These are phyloP conservation scores for Nycticebus coucang DNA, from an alignment of 2,113 vertebrate species.

Conservation along the genomic window DNA sequence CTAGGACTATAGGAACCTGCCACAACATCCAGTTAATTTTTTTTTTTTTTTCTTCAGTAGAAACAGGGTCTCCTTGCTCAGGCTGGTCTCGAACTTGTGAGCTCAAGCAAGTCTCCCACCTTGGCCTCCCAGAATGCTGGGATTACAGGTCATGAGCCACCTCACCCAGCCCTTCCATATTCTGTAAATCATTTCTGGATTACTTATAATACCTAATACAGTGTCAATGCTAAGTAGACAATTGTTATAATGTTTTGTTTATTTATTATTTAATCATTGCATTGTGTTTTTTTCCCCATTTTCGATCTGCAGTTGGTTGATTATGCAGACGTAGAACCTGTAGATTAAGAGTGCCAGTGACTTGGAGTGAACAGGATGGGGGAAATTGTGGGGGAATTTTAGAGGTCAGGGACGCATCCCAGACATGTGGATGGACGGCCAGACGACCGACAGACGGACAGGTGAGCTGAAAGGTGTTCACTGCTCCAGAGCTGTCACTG, in stretches of 20 bases:
- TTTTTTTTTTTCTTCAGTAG: no score
- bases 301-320: background rate
- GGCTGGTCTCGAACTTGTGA: no score
- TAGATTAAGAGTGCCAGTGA: background rate
- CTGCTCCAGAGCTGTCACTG: background rate
- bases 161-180: no score
- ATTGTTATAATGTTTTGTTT: background rate
- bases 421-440: background rate
- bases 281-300: background rate
- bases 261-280: background rate
- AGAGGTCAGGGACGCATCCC: background rate
- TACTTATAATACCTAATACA: no score
- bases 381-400: background rate
- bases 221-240: background rate
- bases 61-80: no score
- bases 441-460: background rate
- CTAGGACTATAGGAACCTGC: no score
- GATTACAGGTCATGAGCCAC: no score
- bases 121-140: no score
- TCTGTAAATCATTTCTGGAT: no score
- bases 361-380: background rate
- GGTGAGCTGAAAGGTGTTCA: background rate
- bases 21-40: no score
- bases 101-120: no score
- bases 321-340: background rate